Percentiles rank a stretch among this genome's conserved stretches.
phyloP scores from a whole-genome alignment of 2,888 invertebrate genomes.

The Catocala nupta region DNA sequence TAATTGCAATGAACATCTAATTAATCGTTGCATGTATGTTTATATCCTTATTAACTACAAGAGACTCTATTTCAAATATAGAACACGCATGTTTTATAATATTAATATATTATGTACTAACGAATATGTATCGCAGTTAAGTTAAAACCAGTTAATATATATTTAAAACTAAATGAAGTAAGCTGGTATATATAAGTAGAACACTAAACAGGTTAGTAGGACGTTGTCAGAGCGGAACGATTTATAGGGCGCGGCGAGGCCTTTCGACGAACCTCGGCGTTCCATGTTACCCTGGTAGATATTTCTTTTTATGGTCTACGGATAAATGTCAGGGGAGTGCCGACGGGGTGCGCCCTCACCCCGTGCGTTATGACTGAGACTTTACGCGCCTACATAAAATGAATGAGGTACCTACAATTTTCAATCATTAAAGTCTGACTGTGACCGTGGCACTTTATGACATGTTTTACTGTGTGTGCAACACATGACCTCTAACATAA shows the following conservation, averaged over 20 bases:
- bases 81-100: too few relatives aligned
- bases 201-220: slow-evolving; percentile 77
- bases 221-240: slow-evolving; percentile 65
- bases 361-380: slow-evolving; percentile 67
- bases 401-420: slow-evolving; percentile 47
- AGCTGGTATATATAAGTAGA: slow-evolving; percentile 26
- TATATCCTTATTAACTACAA: too few relatives aligned
- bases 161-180: slow-evolving; percentile 14
- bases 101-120: neutral
- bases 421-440: slow-evolving; percentile 36
- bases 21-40: too few relatives aligned
- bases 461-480: slow-evolving; percentile 25
- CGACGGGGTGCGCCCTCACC: slow-evolving; percentile 68
- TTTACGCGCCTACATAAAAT: slow-evolving; percentile 65
- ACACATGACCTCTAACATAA: slow-evolving; percentile 36
- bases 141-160: slow-evolving; percentile 7
- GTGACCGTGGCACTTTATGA: slow-evolving; percentile 41
- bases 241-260: slow-evolving; percentile 78
- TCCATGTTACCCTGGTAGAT: slow-evolving; percentile 81
- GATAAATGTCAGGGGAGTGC: slow-evolving; percentile 85
- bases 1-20: neutral
- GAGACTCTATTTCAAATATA: too few relatives aligned
- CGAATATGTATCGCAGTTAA: neutral
- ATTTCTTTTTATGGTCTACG: slow-evolving; percentile 86
- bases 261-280: slow-evolving; percentile 75